Evolutionary conservation across 53 echinoderm and acorn worm genomes (phyloP), one percentile per base, ranked within the genome.

Genomic region (Luidia sarsii): DNA sequence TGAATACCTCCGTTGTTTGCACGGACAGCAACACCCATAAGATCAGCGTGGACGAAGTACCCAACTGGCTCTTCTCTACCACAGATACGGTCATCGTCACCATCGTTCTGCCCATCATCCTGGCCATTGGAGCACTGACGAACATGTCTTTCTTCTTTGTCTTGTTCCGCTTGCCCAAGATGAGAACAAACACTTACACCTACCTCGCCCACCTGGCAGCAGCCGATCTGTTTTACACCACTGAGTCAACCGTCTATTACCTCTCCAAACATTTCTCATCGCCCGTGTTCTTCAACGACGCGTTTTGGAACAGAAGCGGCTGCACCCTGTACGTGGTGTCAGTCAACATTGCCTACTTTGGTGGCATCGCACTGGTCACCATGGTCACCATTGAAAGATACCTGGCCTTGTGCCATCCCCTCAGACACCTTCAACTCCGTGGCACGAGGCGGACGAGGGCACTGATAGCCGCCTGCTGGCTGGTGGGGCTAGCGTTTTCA

Each of bases 131-230:
- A 20, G 39, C 67, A 4, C 33, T 68, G 4, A 56, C 28, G 11
- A 82, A 82, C 67, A 30, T 50, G 16, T 56, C 39, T 54, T 67
- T 82, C 36, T 54, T 82, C 3, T 55, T 82, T 54, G 82, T 68
- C 9, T 22, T 82, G 29, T 43, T 55, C 2, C 67, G 82, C 27
- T 32, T 54, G 23, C 67, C 67, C 32, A 38, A 53, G 31, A 68
- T 52, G 68, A 30, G 49, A 82, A 50, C 82, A 13, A 19, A 25
- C 18, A 67, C 68, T 39, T 64, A 67, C 20, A 37, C 67, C 5
- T 82, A 82, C 43, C 52, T 82, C 54, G 57, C 54, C 20, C 52
- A 57, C 23, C 35, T 81, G 41, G 67, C 81, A 23, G 3, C 67
- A 18, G 81, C 81, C 25, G 81, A 81, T 51, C 66, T 82, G 2